These are phyloP conservation scores for Hydrozoanthus gracilis DNA, from an alignment of 92 coral and sea anemone species.

Conservation along the genomic window DNA sequence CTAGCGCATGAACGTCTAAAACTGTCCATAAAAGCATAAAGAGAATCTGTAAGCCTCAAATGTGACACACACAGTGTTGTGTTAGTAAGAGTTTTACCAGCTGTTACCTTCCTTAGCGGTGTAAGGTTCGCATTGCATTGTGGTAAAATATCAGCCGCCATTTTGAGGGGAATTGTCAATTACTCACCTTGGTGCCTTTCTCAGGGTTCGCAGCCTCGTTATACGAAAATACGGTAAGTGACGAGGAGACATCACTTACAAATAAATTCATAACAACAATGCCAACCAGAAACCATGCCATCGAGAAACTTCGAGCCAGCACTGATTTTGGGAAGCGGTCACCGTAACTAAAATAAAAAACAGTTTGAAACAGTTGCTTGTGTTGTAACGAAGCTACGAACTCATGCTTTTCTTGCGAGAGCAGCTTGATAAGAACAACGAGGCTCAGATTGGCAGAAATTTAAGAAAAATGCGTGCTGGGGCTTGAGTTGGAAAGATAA, in stretches of 20 bases:
- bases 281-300: slow-evolving; percentile 72
- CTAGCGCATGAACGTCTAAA: too few relatives aligned
- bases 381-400: not conserved
- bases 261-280: slow-evolving; percentile 55
- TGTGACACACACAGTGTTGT: too few relatives aligned
- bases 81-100: not conserved
- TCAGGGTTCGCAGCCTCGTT: slow-evolving; percentile 41
- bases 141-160: not conserved
- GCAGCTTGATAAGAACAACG: not conserved
- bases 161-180: not conserved
- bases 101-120: not conserved
- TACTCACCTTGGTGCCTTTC: slow-evolving; percentile 40
- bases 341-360: slow-evolving; percentile 63
- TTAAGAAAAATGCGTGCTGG: too few relatives aligned
- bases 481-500: too few relatives aligned
- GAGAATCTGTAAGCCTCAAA: too few relatives aligned
- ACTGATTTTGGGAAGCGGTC: slow-evolving; percentile 64
- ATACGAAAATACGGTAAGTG: slow-evolving; percentile 49
- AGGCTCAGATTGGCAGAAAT: not conserved
- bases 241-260: slow-evolving; percentile 64
- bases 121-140: not conserved
- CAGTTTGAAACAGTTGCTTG: not conserved
- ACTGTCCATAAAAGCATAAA: too few relatives aligned
- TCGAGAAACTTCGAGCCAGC: slow-evolving; percentile 63
- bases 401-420: not conserved